phyloP scores from a whole-genome alignment of 1,140 invertebrate species.

The Rhopalosiphum maidis region DNA sequence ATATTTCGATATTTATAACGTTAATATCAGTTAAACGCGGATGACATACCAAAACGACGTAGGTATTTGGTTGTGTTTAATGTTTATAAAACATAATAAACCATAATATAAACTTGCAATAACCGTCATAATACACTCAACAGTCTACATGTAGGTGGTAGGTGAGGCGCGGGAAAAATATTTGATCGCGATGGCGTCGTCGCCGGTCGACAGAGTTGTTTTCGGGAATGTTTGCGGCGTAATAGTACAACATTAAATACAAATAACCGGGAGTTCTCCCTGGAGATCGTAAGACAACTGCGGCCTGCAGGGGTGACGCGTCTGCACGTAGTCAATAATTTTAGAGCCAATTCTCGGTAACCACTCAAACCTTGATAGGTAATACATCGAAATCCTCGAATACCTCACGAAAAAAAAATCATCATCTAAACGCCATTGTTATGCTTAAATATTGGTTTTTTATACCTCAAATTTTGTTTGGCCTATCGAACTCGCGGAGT shows the following conservation, averaged over 20 bases:
- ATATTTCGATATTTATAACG: background rate
- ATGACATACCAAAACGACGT: background rate
- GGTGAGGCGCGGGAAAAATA: background rate
- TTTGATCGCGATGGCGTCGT: background rate
- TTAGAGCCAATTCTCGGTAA: background rate
- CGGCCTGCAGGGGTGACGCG: background rate
- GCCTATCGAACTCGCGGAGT: fast-evolving
- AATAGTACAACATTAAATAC: background rate
- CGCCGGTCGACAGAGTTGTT: background rate
- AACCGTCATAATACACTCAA: background rate
- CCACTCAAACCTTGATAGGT: background rate
- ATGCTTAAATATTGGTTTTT: background rate
- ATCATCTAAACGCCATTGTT: background rate
- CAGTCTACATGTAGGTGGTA: background rate
- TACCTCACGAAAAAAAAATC: background rate
- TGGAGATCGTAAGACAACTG: background rate
- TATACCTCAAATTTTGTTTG: background rate
- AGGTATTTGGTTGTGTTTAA: background rate
- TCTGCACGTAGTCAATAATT: background rate
- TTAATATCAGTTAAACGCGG: background rate
- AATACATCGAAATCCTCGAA: background rate
- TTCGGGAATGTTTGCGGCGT: background rate
- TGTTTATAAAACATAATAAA: background rate
- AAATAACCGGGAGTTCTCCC: background rate
- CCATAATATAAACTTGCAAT: too few species aligned